Conservation (phyloP, 2,797 vertebrate species). For the Danio choprae region DNA sequence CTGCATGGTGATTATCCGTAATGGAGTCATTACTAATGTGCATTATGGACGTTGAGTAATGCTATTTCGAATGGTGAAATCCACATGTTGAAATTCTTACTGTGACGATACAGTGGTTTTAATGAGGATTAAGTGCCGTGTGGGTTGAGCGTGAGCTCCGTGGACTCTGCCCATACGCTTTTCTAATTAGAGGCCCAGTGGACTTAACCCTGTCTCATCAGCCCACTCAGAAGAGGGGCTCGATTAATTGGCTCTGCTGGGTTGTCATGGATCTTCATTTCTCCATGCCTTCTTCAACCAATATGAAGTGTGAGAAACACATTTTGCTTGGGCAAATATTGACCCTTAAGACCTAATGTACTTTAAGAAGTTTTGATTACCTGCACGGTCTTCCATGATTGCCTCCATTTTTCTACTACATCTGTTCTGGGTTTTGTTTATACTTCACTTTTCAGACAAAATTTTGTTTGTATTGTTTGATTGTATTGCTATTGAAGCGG, state of each 20-base stretch:
- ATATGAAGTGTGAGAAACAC: slow-evolving; percentile 66
- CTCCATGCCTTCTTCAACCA: slow-evolving; percentile 59
- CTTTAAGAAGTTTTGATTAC: not conserved
- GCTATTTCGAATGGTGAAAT: slow-evolving; percentile 24
- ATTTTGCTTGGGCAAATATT: slow-evolving; percentile 70
- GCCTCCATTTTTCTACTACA: slow-evolving; percentile 64
- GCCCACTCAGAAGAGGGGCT: slow-evolving; percentile 69
- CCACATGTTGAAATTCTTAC: slow-evolving; percentile 29
- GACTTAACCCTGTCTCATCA: slow-evolving; percentile 77
- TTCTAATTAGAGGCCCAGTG: slow-evolving; percentile 79
- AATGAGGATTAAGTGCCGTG: slow-evolving; percentile 49
- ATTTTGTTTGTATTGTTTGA: not conserved
- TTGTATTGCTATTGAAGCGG: not conserved
- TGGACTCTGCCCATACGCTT: slow-evolving; percentile 39
- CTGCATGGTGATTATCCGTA: not conserved
- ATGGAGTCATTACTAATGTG: slow-evolving; percentile 24
- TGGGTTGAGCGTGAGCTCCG: slow-evolving; percentile 33
- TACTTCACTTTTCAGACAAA: not conserved
- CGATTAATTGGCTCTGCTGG: slow-evolving; percentile 77
- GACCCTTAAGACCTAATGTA: slow-evolving; percentile 61
- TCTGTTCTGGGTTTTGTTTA: slow-evolving; percentile 53
- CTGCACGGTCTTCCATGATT: slow-evolving; percentile 45
- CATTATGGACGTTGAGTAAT: slow-evolving; percentile 33
- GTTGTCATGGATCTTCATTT: slow-evolving; percentile 76
- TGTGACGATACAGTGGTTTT: slow-evolving; percentile 31